phyloP scores from a whole-genome alignment of 2,113 vertebrate genomes.

The Megaleporinus macrocephalus region DNA sequence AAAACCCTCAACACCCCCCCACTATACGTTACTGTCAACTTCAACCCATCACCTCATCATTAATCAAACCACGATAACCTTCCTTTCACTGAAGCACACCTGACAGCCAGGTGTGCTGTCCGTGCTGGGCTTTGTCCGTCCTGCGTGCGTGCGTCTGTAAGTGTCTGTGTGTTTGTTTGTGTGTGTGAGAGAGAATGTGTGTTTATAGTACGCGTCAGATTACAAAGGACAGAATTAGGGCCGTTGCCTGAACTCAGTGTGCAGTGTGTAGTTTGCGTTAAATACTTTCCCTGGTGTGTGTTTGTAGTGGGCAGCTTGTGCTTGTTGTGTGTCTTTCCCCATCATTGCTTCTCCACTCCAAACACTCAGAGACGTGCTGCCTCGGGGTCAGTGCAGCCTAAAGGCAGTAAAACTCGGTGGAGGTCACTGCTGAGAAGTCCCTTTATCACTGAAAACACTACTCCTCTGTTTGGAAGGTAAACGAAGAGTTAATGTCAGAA shows the following conservation, averaged over 20 bases:
- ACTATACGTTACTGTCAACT: conserved; percentile 9
- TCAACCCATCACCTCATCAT: conserved; percentile 44
- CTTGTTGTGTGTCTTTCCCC: conserved; percentile 59
- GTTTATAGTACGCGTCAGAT: conserved; percentile 61
- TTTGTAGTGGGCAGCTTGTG: conserved; percentile 48
- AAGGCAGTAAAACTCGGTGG: conserved; percentile 38
- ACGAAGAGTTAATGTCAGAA: conserved; percentile 6
- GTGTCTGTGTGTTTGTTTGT: conserved; percentile 40
- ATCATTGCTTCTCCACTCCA: conserved; percentile 59
- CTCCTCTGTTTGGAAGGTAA: conserved; percentile 32
- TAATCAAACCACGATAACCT: conserved; percentile 46
- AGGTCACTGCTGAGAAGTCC: conserved; percentile 35
- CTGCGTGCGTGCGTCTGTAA: conserved; percentile 34
- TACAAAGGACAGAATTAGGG: conserved; percentile 54
- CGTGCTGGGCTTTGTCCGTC: conserved; percentile 34
- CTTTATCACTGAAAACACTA: conserved; percentile 30
- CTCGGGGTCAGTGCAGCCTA: conserved; percentile 39
- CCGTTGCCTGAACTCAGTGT: conserved; percentile 43
- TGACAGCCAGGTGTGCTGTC: conserved; percentile 56
- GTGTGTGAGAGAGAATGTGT: conserved; percentile 38
- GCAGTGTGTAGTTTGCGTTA: conserved; percentile 47
- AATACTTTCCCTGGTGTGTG: conserved; percentile 57
- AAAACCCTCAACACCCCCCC: not conserved
- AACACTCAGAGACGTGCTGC: conserved; percentile 51
- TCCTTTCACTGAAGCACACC: conserved; percentile 42